These are phyloP conservation scores for Apodemia zela DNA, from an alignment of 2,888 invertebrate genomes.

Conservation along the genomic window DNA sequence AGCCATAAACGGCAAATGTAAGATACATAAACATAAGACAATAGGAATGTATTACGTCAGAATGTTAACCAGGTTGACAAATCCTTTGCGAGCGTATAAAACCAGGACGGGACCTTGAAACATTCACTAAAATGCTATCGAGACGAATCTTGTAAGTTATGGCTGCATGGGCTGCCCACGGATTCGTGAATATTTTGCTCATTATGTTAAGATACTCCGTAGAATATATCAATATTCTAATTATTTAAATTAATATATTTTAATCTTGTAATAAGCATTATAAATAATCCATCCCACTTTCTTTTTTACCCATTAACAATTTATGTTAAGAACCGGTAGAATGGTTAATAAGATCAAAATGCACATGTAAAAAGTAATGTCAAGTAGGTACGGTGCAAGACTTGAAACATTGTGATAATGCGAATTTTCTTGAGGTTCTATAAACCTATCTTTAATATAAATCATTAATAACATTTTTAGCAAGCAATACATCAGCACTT, in stretches of 20 bases:
- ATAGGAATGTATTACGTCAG: conserved; percentile 60
- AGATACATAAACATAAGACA: conserved; percentile 35
- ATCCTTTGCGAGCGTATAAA: conserved; percentile 66
- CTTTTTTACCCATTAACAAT: too few relatives aligned
- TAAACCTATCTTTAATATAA: too few relatives aligned
- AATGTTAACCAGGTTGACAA: conserved; percentile 68
- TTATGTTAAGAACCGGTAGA: too few relatives aligned
- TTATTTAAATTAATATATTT: background rate
- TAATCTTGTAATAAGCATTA: too few relatives aligned
- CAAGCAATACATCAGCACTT: too few relatives aligned
- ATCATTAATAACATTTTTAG: too few relatives aligned
- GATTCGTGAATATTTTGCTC: conserved; percentile 43
- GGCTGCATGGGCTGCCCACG: conserved; percentile 61
- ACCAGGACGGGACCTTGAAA: conserved; percentile 77
- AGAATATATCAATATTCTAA: background rate
- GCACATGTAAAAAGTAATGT: too few relatives aligned
- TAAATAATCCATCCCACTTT: too few relatives aligned
- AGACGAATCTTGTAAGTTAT: conserved; percentile 67
- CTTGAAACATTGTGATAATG: too few relatives aligned
- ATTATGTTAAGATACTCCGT: conserved; percentile 33
- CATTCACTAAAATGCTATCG: conserved; percentile 73
- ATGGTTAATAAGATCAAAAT: too few relatives aligned
- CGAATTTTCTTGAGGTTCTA: too few relatives aligned
- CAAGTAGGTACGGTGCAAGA: too few relatives aligned
- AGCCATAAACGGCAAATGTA: conserved; percentile 26